phyloP scores from a whole-genome alignment of 37 sponge, comb jelly and placozoan species.

The Cliona cf. orientalis region DNA sequence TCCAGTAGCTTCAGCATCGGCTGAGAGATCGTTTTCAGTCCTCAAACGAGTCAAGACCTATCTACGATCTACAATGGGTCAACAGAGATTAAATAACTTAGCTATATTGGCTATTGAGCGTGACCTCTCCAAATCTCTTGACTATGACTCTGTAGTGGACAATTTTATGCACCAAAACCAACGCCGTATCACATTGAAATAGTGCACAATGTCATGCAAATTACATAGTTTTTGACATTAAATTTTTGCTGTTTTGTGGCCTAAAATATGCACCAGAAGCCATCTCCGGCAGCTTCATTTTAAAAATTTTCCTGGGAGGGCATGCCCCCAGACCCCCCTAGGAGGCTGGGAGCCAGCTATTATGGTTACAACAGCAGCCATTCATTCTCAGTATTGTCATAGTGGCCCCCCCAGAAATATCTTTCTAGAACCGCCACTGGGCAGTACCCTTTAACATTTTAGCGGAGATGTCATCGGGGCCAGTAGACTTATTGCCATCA shows the following conservation, averaged over 20 bases:
- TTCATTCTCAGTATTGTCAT: too few relatives aligned
- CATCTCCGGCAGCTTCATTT: neutral
- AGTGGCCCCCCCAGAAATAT: constrained; percentile 7
- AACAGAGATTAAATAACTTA: constrained; percentile 16
- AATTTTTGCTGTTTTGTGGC: neutral
- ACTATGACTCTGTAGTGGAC: constrained; percentile 17
- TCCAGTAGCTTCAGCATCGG: constrained; percentile 47
- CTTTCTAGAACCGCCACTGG: constrained; percentile 9
- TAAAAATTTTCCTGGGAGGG: constrained; percentile 7
- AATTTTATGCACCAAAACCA: constrained; percentile 13
- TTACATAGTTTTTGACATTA: neutral
- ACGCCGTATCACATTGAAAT: constrained; percentile 18
- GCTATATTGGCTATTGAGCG: constrained; percentile 5
- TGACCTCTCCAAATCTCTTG: constrained; percentile 12
- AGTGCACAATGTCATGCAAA: neutral
- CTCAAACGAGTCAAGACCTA: constrained; percentile 33
- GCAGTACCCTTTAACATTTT: too few relatives aligned
- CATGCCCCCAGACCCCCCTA: neutral
- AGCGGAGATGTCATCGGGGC: too few relatives aligned
- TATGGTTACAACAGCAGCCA: too few relatives aligned
- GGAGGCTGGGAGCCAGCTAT: too few relatives aligned
- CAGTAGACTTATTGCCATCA: too few relatives aligned
- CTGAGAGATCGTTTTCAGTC: constrained; percentile 32
- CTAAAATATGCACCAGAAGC: neutral
- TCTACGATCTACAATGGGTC: constrained; percentile 16